Conservation (phyloP, 2,113 vertebrate species). For the Alethe castanea region DNA sequence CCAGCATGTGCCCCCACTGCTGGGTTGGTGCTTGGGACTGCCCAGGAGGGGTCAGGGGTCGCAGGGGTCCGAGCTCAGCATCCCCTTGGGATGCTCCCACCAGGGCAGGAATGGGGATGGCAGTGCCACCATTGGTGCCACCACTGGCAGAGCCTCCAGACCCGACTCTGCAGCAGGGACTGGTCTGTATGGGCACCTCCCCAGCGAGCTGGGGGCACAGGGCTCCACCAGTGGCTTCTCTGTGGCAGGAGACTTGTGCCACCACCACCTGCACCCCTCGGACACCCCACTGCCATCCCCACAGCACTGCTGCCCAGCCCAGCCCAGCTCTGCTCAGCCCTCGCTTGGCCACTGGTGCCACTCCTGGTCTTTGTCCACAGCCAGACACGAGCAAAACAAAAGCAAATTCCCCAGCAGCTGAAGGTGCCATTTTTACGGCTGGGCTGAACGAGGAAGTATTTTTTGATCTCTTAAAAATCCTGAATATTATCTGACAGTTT, state of each 20-base stretch:
- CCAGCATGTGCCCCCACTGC: fast-evolving
- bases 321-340: neutral
- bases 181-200: neutral
- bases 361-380: neutral
- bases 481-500: conserved; percentile 60
- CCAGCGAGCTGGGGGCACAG: fast-evolving
- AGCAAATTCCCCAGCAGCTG: conserved; percentile 33
- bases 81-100: fast-evolving
- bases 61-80: fast-evolving
- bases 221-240: neutral
- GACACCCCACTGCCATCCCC: neutral
- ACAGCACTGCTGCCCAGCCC: fast-evolving
- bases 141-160: neutral
- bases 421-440: conserved; percentile 53
- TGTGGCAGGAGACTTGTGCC: neutral
- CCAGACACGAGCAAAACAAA: neutral
- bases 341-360: fast-evolving
- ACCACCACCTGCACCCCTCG: fast-evolving
- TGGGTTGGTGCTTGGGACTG: fast-evolving
- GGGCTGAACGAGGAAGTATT: conserved; percentile 47
- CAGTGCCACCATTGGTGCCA: fast-evolving
- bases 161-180: neutral
- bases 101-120: neutral
- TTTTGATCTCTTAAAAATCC: conserved; percentile 60
- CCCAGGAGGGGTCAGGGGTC: neutral